Base-by-base conservation (phyloP, 2,113 vertebrate species). In the Brachyistius frenatus region DNA sequence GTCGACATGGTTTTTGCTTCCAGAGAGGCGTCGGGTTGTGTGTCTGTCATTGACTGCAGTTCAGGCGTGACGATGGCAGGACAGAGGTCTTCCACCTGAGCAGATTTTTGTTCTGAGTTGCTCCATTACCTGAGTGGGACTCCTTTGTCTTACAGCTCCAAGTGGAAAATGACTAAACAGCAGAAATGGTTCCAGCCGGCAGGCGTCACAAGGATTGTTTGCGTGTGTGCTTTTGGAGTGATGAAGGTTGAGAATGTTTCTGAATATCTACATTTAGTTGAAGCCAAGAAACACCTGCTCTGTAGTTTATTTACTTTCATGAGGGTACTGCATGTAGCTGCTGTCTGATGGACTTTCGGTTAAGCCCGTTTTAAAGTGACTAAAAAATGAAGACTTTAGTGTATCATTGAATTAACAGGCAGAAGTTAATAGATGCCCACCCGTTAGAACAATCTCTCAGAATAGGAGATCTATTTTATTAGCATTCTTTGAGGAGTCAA, bases 281-380 rank as follows among this genome's bases (percentile, higher is more conserved):
- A 55, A 65, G 36, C 8, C 2, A 33, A 47, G 47, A 49, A 85
- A 78, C 92, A 94, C 91, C 93, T 95, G 92, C 69, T 52, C 63
- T 49, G 35, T 50, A 39, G 32, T 66, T 66, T 64, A 6, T 68
- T 56, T 52, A 23, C 44, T 46, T 35, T 47, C 16, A 58, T 15
- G 13, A 15, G 0, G 32, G 44, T 5, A 16, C 49, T 50, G 15
- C 11, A 14, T 52, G 16, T 7, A 52, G n/a, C 49, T 52, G 49
- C 16, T 23, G 2, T 23, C 7, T 46, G 44, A n/a, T 1, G 6
- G 16, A 16, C 14, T 15, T 41, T 3, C 13, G 41, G 41, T 13
- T 13, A 44, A 44, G 13, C 10, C 13, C 41, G 3, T 10, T 41
- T 2, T 10, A 44, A 13, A 44, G 10, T 44, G 10, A 11, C 41